Conservation (phyloP, 1,140 invertebrate genomes). For the Metopolophium dirhodum region DNA sequence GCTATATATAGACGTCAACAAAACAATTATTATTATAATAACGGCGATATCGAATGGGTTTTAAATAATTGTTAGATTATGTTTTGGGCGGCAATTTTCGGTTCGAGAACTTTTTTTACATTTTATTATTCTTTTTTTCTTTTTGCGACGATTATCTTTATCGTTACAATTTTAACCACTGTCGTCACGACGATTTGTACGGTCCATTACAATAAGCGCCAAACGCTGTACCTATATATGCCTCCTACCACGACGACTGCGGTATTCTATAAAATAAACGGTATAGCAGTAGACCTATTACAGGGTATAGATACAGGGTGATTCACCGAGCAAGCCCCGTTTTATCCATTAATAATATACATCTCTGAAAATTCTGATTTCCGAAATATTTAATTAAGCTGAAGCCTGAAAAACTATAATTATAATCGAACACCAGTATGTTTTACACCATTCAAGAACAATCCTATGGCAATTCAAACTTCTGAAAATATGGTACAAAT, state of each 20-base stretch:
- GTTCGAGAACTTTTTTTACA: not conserved
- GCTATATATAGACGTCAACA: not conserved
- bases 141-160: not conserved
- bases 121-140: not conserved
- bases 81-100: not conserved
- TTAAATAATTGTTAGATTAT: not conserved
- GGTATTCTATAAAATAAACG: slow-evolving; percentile 14
- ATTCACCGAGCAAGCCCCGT: not conserved
- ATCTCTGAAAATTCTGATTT: not conserved
- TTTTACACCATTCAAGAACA: not conserved
- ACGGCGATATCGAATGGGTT: not conserved
- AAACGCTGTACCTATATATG: not conserved
- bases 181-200: not conserved
- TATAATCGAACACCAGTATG: not conserved
- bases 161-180: not conserved
- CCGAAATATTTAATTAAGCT: not conserved
- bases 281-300: not conserved
- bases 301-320: not conserved
- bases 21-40: not conserved
- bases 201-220: not conserved
- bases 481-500: not conserved
- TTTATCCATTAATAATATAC: not conserved
- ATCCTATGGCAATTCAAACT: not conserved
- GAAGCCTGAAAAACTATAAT: too few species aligned
- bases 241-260: not conserved